Evolutionary conservation across 2,113 vertebrate species (phyloP).

Genomic region (Isurus oxyrinchus): DNA sequence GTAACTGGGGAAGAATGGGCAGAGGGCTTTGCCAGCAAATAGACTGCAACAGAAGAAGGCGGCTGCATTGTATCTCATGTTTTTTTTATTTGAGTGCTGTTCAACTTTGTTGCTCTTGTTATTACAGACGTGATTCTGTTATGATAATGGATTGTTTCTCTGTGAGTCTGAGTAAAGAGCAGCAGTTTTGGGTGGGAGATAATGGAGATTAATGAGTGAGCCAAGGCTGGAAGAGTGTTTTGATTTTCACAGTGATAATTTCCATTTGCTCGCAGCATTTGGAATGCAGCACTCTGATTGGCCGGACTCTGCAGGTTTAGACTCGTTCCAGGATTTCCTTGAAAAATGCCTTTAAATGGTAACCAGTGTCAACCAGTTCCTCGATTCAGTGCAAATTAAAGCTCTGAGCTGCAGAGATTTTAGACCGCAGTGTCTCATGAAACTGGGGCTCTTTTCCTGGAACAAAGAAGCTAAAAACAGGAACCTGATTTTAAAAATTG

Average conservation of each 20-base stretch:
- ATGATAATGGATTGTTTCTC: neutral
- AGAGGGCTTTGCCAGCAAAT: neutral
- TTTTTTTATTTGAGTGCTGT: neutral
- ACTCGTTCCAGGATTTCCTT: constrained; percentile 7
- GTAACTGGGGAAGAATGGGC: neutral
- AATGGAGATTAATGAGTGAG: constrained; percentile 21
- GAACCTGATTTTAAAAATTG: neutral
- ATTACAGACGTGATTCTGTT: neutral
- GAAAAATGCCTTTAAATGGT: constrained; percentile 12
- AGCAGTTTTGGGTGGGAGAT: neutral
- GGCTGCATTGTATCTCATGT: neutral
- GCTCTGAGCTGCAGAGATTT: neutral
- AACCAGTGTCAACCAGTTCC: neutral
- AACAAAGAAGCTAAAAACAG: neutral
- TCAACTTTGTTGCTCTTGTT: neutral
- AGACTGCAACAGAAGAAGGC: neutral
- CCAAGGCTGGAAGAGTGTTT: neutral
- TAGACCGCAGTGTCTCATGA: neutral
- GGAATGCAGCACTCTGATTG: neutral
- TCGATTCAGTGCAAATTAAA: neutral
- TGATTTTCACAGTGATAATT: neutral
- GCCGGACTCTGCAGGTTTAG: neutral
- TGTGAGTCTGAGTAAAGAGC: neutral
- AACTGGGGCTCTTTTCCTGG: too few relatives aligned
- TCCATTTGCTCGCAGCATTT: neutral